These are phyloP conservation scores for Gymnocephalus cernua DNA, from an alignment of 2,113 vertebrate genomes.

Conservation along the genomic window DNA sequence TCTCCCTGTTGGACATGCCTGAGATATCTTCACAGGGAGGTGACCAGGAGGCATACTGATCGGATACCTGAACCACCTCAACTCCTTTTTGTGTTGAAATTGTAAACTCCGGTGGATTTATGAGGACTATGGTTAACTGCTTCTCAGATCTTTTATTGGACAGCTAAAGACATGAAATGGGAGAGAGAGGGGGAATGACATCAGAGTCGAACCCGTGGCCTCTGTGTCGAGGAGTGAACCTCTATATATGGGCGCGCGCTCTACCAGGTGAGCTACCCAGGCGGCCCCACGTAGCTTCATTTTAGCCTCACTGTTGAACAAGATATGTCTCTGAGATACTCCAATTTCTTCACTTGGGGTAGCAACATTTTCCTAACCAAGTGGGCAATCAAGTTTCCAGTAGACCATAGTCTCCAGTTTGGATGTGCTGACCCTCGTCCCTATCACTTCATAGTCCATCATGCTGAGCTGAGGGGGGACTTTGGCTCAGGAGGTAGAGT, in stretches of 20 bases:
- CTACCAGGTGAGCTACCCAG: too few relatives aligned
- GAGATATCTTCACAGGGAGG: conserved; percentile 2
- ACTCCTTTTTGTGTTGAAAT: not conserved
- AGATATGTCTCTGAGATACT: not conserved
- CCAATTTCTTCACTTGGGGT: not conserved
- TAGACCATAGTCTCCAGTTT: not conserved
- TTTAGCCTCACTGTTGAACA: not conserved
- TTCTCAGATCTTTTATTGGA: too few relatives aligned
- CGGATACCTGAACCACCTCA: not conserved
- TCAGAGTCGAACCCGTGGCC: too few relatives aligned
- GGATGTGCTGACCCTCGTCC: not conserved
- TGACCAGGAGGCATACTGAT: not conserved
- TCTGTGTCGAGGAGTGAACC: too few relatives aligned
- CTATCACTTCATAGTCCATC: not conserved
- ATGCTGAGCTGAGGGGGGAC: not conserved
- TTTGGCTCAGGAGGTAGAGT: not conserved
- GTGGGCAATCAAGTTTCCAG: not conserved
- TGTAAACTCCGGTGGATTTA: too few relatives aligned
- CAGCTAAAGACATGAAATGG: too few relatives aligned
- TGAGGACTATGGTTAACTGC: too few relatives aligned
- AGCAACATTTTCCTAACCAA: not conserved
- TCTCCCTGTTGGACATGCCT: conserved; percentile 1
- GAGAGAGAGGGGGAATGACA: too few relatives aligned
- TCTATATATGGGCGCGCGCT: too few relatives aligned
- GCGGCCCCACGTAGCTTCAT: not conserved